phyloP scores from a whole-genome alignment of 2,113 vertebrate species.

The Etheostoma cragini region DNA sequence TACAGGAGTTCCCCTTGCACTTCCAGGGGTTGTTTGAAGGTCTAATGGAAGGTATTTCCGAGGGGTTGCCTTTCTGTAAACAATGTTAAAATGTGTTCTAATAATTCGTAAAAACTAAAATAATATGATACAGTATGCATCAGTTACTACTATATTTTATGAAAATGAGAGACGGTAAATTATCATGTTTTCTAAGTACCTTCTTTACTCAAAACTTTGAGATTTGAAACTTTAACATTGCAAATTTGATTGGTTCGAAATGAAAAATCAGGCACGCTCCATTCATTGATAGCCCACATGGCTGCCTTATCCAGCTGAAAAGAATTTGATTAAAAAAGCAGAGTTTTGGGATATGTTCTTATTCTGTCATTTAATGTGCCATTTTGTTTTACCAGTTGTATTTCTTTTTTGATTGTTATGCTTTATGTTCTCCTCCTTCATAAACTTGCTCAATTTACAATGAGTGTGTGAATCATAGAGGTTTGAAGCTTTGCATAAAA shows the following conservation, averaged over 20 bases:
- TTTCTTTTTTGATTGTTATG: neutral
- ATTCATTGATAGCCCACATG: neutral
- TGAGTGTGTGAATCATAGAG: neutral
- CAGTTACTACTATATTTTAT: neutral
- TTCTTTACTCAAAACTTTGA: neutral
- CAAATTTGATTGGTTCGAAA: neutral
- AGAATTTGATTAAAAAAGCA: neutral
- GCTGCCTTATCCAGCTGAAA: neutral
- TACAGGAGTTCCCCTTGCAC: neutral
- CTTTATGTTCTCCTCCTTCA: neutral
- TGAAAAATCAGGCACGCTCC: neutral
- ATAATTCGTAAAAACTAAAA: neutral
- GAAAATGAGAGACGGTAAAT: neutral
- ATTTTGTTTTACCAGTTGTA: slow-evolving; percentile 1
- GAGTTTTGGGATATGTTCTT: neutral
- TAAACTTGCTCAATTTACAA: neutral
- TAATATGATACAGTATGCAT: neutral
- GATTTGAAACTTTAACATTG: too few relatives aligned
- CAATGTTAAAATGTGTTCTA: neutral
- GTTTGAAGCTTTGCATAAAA: neutral
- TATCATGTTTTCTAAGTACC: neutral
- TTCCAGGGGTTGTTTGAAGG: slow-evolving; percentile 23
- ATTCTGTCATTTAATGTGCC: neutral
- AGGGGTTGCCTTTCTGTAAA: neutral
- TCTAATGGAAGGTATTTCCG: slow-evolving; percentile 7